phyloP scores from a whole-genome alignment of 2,113 vertebrate genomes.

The Podilymbus podiceps region DNA sequence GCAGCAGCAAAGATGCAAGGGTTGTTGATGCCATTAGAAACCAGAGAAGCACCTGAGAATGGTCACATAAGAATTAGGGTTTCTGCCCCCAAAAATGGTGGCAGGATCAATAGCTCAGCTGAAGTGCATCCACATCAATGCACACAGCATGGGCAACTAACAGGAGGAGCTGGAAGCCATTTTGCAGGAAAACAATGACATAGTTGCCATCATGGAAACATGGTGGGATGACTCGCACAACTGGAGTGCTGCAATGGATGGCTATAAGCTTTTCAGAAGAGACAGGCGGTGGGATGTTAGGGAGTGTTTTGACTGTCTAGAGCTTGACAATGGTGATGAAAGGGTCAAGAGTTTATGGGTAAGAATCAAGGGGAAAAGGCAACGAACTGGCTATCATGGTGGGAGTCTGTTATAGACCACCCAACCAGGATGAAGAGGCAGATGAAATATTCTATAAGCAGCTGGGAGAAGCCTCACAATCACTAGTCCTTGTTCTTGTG shows the following conservation, averaged over 20 bases:
- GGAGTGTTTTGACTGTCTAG: neutral
- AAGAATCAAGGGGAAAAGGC: neutral
- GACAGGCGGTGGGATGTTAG: neutral
- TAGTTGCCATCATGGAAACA: neutral
- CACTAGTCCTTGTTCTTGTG: neutral
- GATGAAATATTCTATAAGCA: neutral
- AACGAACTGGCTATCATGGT: too few relatives aligned
- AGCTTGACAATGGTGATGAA: neutral
- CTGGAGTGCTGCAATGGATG: neutral
- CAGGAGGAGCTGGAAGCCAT: neutral
- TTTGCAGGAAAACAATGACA: neutral
- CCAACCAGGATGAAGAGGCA: neutral
- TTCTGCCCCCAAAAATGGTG: neutral
- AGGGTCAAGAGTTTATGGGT: neutral
- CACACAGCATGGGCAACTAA: neutral
- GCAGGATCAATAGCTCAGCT: neutral
- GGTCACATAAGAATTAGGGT: neutral
- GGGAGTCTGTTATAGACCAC: too few relatives aligned
- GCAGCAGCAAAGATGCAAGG: neutral
- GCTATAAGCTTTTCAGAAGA: neutral
- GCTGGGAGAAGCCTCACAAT: neutral
- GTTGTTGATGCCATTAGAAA: neutral
- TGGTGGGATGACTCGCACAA: too few relatives aligned
- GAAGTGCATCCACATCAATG: neutral
- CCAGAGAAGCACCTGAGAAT: neutral